Evolutionary conservation across 1,140 invertebrate genomes (phyloP).

Genomic region (Tribolium castaneum): DNA sequence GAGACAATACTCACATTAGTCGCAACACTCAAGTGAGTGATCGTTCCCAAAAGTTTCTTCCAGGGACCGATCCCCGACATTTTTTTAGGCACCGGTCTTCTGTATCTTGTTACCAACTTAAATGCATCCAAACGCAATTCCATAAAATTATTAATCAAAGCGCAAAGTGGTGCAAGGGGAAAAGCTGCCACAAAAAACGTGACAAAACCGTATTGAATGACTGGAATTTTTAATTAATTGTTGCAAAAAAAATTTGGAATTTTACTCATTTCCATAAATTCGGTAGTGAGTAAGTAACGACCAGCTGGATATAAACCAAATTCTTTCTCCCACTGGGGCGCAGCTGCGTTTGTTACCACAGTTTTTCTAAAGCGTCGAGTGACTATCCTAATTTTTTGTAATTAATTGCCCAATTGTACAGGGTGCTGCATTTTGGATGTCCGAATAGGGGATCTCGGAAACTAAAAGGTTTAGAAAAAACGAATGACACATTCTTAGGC

Average conservation of each 20-base stretch:
- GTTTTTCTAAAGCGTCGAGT: background rate
- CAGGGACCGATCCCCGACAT: slow-evolving; percentile 77
- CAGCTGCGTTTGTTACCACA: background rate
- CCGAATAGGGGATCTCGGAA: too few relatives aligned
- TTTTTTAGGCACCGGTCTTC: slow-evolving; percentile 76
- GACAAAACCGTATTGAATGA: slow-evolving; percentile 86
- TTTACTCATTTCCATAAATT: slow-evolving; percentile 31
- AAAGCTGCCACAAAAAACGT: slow-evolving; percentile 86
- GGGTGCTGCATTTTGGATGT: too few relatives aligned
- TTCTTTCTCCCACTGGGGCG: slow-evolving; percentile 47
- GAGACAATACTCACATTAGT: slow-evolving; percentile 43
- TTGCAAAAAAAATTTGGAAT: background rate
- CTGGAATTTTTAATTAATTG: slow-evolving; percentile 63
- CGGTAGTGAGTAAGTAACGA: slow-evolving; percentile 33
- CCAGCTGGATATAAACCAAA: slow-evolving; percentile 20
- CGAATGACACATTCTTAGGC: too few relatives aligned
- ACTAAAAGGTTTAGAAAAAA: too few relatives aligned
- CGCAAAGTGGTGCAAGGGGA: slow-evolving; percentile 82
- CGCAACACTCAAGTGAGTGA: slow-evolving; percentile 44
- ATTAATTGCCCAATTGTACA: too few relatives aligned
- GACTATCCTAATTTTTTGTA: background rate
- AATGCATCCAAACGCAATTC: slow-evolving; percentile 82
- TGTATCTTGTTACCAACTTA: slow-evolving; percentile 77
- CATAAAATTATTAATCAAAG: slow-evolving; percentile 82
- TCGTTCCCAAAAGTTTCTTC: slow-evolving; percentile 56